These are phyloP conservation scores for Druceiella hillmani DNA, from an alignment of 2,888 invertebrate genomes.

Conservation along the genomic window DNA sequence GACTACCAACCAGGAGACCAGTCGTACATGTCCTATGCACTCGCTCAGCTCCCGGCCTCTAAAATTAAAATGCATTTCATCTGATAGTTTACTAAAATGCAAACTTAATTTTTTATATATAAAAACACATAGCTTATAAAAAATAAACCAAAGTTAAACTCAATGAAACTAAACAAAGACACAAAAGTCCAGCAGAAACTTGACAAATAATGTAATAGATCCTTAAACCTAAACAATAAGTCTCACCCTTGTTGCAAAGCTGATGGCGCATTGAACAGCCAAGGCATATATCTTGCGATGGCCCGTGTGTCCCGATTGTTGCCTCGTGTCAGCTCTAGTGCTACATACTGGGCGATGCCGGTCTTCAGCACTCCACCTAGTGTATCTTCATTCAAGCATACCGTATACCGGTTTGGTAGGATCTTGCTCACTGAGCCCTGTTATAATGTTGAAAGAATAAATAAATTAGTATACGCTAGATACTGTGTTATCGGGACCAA, in stretches of 20 bases:
- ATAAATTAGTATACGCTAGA: too few species aligned
- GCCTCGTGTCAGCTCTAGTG: constrained; percentile 88
- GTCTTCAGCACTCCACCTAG: constrained; percentile 95
- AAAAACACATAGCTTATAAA: not conserved
- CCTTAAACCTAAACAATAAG: not conserved
- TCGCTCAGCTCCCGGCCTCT: constrained; percentile 93
- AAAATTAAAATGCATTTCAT: too few species aligned
- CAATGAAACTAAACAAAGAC: not conserved
- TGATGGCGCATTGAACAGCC: constrained; percentile 81
- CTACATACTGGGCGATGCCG: constrained; percentile 87
- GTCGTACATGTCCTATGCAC: constrained; percentile 89
- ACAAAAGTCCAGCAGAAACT: constrained; percentile 1
- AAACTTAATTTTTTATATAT: constrained; percentile 4
- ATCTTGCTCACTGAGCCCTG: constrained; percentile 49
- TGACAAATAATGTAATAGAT: not conserved
- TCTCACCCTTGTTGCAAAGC: constrained; percentile 74
- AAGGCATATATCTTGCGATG: constrained; percentile 78
- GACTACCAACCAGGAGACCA: constrained; percentile 92
- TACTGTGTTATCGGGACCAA: too few species aligned
- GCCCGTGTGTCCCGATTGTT: constrained; percentile 79
- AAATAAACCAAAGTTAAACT: too few species aligned
- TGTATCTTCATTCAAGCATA: constrained; percentile 89
- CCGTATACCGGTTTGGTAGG: constrained; percentile 48
- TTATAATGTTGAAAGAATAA: too few species aligned
- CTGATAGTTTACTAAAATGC: too few species aligned